A percentile compares a stretch with the other conserved stretches of the same genome.
Conservation (phyloP, 2,888 invertebrate species). For the Spilosoma lubricipeda region DNA sequence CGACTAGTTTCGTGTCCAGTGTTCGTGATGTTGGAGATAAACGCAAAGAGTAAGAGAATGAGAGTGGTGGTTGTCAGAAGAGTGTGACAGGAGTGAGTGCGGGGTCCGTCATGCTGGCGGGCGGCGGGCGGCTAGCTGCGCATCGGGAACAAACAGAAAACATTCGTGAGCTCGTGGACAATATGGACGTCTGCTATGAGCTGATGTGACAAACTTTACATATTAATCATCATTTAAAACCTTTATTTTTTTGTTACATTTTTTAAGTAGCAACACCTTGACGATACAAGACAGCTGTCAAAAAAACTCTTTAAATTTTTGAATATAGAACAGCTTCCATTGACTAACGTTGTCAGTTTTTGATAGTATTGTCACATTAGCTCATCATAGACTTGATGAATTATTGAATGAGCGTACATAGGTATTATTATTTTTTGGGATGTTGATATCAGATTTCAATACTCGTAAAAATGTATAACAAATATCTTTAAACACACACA, state of each 20-base stretch:
- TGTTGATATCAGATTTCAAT: not conserved
- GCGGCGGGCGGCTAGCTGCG: slow-evolving; percentile 52
- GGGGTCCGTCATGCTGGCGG: slow-evolving; percentile 45
- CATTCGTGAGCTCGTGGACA: slow-evolving; percentile 38
- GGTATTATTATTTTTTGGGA: not conserved
- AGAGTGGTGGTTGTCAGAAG: slow-evolving; percentile 24
- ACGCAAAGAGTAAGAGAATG: slow-evolving; percentile 9
- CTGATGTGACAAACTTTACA: slow-evolving; percentile 3
- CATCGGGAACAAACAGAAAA: slow-evolving; percentile 54
- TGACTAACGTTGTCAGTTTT: not conserved
- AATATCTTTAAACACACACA: not conserved
- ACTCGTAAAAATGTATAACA: not conserved
- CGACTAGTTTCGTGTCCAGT: slow-evolving; percentile 1
- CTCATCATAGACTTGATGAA: not conserved
- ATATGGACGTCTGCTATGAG: not conserved
- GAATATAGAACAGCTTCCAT: not conserved
- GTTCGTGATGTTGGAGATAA: slow-evolving; percentile 5
- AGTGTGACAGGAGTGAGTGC: slow-evolving; percentile 47
- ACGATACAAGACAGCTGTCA: not conserved
- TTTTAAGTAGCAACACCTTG: not conserved
- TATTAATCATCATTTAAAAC: not conserved
- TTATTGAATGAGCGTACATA: not conserved
- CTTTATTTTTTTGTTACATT: not conserved
- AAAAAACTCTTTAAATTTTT: not conserved
- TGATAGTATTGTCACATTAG: not conserved